Base-by-base conservation (phyloP, 2,113 vertebrate species). In the Heterotis niloticus region DNA sequence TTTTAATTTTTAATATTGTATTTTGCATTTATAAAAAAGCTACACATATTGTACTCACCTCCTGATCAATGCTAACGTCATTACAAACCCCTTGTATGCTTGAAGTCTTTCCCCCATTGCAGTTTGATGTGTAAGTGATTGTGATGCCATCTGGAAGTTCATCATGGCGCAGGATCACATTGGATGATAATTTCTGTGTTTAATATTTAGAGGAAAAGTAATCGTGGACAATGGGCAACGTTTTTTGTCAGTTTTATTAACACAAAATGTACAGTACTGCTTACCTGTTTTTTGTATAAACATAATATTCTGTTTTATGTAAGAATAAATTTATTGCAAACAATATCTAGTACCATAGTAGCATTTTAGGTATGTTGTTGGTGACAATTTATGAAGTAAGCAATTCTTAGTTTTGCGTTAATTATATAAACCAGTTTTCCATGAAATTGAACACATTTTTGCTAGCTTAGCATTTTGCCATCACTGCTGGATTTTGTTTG, bases 181-280 rank as follows among this genome's bases (percentile, higher is more conserved):
- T 93, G 0, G 96, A 98, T 54, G 96, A 97, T 28, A 99, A 88
- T 76, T 91, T 94, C 98, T 99, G 91, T 23, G 57, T 44, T n/a
- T 69, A 13, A 68, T 52, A 77, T 0, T 73, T 26, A 57, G 1
- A 12, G 64, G 12, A 20, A 60, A 75, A 28, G 0, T 56, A 75
- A 11, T 11, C n/a, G 7, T 44, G 7, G 2, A 44, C 18, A 14
- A 17, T 5, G 12, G 14, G 10, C 24, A 68, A 1, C 20, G 12
- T 52, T 62, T 17, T 20, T 4, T 62, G 5, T 14, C 14, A 62
- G 0, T 10, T 62, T 44, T 44, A 44, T 44, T 44, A 44, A 44
- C 34, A 44, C 34, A 44, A n/a, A n/a, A 44, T 44, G 34, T 44
- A 44, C 7, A 44, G 34, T 44, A 44, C 7, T 44, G 14, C 14